Base-by-base conservation (phyloP, 2,113 vertebrate genomes). In the Alexandromys fortis region DNA sequence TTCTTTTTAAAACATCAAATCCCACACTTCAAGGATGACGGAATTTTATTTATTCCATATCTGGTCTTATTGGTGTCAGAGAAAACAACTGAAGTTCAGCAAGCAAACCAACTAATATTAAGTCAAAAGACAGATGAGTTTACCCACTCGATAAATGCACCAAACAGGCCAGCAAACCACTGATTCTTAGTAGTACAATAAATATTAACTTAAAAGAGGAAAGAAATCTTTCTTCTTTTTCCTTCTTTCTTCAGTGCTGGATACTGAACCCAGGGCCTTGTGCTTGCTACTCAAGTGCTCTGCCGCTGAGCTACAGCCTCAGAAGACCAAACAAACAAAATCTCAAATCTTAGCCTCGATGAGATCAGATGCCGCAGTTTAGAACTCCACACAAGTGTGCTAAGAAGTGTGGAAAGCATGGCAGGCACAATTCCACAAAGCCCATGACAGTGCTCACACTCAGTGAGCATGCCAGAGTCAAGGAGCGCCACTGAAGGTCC, bases 51-150 rank as follows among this genome's bases (percentile, higher is more conserved):
- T 73, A 91, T 73, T 78, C 22, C 49, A 75, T 68, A 91, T 91
- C 67, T 92, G n/a, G 17, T 86, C 88, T 92, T 85, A 79, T 45
- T n/a, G 83, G 94, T 92, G 92, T 91, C 73, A 91, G 47, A 28
- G 35, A 61, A 89, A 93, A 94, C 22, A 90, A 28, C 6, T 24
- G 12, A 83, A 2, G 30, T 93, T 94, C 88, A 90, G 16, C 92
- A 94, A 72, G 24, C 76, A 97, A 96, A 90, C 12, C 38, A 97
- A 97, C 73, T 55, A 90, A 45, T n/a, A 94, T 79, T 61, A 77
- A 28, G 38, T 24, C 49, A 88, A 92, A 90, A 82, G 42, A 91
- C 61, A 94, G 17, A 86, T 91, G 85, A 91, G 88, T 85, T 52
- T 94, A 92, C 11, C 33, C 19, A 81, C n/a, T 81, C 12, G 14